phyloP scores from a whole-genome alignment of 2,797 vertebrate genomes.

The Sebastes aleutianus region DNA sequence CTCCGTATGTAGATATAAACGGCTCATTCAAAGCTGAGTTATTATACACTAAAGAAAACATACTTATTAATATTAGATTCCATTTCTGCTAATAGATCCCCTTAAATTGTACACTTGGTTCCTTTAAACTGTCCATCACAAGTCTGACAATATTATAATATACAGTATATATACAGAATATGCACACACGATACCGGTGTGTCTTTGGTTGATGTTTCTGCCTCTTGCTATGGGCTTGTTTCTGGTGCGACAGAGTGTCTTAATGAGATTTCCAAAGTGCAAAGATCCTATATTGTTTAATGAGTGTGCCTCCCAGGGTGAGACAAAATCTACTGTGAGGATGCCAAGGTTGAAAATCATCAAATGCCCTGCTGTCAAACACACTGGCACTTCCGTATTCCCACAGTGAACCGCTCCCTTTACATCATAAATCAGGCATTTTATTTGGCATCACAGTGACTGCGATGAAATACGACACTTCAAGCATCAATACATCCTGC shows the following conservation, averaged over 20 bases:
- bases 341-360: slow-evolving; percentile 16
- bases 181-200: neutral
- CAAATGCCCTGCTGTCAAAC: slow-evolving; percentile 26
- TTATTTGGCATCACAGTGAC: slow-evolving; percentile 4
- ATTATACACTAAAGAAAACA: no score
- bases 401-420: neutral
- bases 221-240: neutral
- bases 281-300: neutral
- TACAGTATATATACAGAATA: neutral
- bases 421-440: slow-evolving; percentile 18
- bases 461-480: slow-evolving; percentile 22
- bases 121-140: neutral
- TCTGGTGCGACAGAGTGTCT: neutral
- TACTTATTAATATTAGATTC: accelerated
- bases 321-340: neutral
- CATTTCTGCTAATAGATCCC: no score
- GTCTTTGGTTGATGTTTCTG: neutral
- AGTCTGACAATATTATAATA: neutral
- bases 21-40: no score
- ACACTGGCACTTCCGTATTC: slow-evolving; percentile 13
- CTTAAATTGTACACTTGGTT: no score
- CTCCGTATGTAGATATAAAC: accelerated
- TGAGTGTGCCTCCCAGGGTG: neutral
- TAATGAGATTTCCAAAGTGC: slow-evolving; percentile 13
- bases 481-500: neutral